Evolutionary conservation across 2,797 vertebrate species (phyloP).

Genomic region (Spatula versicolor): DNA sequence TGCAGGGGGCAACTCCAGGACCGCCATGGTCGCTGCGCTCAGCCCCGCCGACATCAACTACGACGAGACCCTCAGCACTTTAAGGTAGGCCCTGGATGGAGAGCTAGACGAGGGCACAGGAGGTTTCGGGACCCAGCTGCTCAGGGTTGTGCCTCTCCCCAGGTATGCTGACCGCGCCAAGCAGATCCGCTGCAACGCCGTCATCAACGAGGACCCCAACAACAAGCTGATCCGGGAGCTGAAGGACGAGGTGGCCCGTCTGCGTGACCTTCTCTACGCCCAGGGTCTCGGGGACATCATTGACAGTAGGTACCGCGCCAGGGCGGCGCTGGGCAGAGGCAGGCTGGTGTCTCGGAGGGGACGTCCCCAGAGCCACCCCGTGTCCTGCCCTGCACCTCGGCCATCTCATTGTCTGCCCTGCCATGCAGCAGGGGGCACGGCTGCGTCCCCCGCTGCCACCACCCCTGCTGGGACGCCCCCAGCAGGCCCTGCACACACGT

Average conservation of each 20-base stretch:
- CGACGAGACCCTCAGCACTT: conserved; percentile 90
- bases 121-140: not conserved
- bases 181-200: conserved; percentile 75
- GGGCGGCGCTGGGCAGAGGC: not conserved
- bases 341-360: not conserved
- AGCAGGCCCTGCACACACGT: accelerated
- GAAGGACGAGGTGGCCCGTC: conserved; percentile 94
- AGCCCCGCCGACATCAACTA: conserved; percentile 81
- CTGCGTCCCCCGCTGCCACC: no score
- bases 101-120: not conserved
- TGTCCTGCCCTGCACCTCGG: not conserved
- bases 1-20: conserved; percentile 94
- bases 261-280: conserved; percentile 90
- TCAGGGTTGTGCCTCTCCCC: not conserved
- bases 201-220: conserved; percentile 98
- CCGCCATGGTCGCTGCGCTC: conserved; percentile 95
- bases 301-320: conserved; percentile 86
- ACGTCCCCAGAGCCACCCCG: not conserved
- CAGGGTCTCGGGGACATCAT: conserved; percentile 98
- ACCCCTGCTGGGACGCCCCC: not conserved
- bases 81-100: conserved; percentile 83
- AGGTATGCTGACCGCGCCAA: conserved; percentile 71
- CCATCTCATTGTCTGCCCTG: not conserved
- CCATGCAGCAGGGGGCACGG: not conserved
- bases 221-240: conserved; percentile 95